A percentile compares a stretch with the other conserved stretches of the same genome.
phyloP scores from a whole-genome alignment of 2,888 invertebrate genomes.

The Cataglyphis altisquamis region DNA sequence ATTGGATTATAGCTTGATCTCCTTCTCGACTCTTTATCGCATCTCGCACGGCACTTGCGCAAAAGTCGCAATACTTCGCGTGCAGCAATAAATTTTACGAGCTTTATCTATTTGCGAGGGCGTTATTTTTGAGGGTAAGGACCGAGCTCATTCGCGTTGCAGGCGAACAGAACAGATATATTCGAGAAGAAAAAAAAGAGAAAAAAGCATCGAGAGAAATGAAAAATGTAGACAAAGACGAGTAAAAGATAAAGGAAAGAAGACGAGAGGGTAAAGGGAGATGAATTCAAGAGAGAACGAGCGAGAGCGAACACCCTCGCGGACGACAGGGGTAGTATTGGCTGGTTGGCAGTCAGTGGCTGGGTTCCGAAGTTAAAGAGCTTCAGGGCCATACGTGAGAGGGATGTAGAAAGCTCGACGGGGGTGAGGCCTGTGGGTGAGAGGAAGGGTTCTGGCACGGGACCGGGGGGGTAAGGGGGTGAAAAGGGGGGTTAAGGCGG shows the following conservation, averaged over 20 bases:
- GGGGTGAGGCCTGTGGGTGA: constrained; percentile 72
- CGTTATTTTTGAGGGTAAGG: constrained; percentile 71
- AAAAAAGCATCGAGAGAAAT: constrained; percentile 25
- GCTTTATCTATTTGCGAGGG: constrained; percentile 60
- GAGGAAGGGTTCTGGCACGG: constrained; percentile 31
- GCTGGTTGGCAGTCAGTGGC: constrained; percentile 82
- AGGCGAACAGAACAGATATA: constrained; percentile 20
- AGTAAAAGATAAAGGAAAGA: constrained; percentile 29
- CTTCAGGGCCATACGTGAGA: constrained; percentile 85
- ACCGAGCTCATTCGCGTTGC: background rate
- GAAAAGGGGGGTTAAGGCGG: constrained; percentile 64
- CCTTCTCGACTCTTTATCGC: constrained; percentile 27
- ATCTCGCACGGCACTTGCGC: constrained; percentile 31
- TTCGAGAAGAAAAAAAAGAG: constrained; percentile 11
- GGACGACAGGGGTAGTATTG: constrained; percentile 74
- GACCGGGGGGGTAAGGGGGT: constrained; percentile 56
- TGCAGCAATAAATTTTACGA: constrained; percentile 69
- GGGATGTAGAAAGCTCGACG: constrained; percentile 76
- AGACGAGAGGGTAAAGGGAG: constrained; percentile 14
- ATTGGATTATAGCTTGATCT: constrained; percentile 32
- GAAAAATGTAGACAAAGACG: constrained; percentile 30
- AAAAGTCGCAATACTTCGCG: constrained; percentile 59
- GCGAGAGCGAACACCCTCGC: constrained; percentile 61
- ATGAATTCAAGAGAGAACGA: constrained; percentile 56
- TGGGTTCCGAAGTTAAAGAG: constrained; percentile 84